Conservation (phyloP, 2,888 invertebrate species). For the Rotaria sp. region DNA sequence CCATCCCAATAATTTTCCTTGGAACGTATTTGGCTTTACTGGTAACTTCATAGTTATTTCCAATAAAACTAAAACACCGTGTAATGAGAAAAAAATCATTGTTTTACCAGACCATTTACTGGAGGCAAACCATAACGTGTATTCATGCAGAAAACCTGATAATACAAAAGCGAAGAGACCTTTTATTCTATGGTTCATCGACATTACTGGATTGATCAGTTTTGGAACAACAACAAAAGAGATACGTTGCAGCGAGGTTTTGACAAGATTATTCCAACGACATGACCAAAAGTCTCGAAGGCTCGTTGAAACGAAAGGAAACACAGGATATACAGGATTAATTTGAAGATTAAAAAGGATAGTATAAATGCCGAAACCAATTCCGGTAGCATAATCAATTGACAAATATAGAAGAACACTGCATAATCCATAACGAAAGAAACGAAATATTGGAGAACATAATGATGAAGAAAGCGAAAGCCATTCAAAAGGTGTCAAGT, state of each 20-base stretch:
- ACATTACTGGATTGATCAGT: not conserved
- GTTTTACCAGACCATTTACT: not conserved
- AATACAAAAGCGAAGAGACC: not conserved
- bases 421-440: not conserved
- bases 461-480: not conserved
- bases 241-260: not conserved
- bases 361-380: not conserved
- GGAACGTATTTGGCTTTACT: not conserved
- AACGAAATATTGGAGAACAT: not conserved
- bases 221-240: not conserved
- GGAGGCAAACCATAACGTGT: not conserved
- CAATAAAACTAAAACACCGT: not conserved
- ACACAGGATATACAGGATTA: not conserved
- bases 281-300: not conserved
- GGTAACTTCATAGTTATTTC: not conserved
- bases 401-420: not conserved
- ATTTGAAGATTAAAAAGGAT: not conserved
- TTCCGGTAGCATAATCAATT: not conserved
- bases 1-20: not conserved
- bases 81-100: not conserved
- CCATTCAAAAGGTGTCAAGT: not conserved
- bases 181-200: not conserved
- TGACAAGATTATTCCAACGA: not conserved
- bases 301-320: not conserved
- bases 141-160: not conserved